A percentile compares a stretch with the other conserved stretches of the same genome.
Evolutionary conservation across 2,888 invertebrate species (phyloP).

Genomic region (Lithosia quadra): DNA sequence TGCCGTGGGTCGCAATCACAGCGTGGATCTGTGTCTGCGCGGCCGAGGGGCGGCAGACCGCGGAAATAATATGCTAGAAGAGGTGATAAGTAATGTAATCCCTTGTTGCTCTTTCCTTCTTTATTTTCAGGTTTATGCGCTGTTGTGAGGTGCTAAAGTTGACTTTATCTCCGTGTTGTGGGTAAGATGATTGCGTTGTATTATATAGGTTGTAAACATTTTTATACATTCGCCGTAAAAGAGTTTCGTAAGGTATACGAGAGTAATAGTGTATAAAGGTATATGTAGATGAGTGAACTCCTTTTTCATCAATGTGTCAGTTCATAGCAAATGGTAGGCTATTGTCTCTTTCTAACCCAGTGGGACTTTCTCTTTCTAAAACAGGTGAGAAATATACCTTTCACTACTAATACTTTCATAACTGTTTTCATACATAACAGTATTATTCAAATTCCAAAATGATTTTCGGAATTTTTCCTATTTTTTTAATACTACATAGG

Average conservation of each 20-base stretch:
- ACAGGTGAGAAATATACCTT: too few species aligned
- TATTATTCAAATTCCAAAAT: too few species aligned
- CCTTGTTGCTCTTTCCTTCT: conserved; percentile 11
- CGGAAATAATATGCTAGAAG: conserved; percentile 57
- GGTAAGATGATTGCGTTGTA: conserved; percentile 9
- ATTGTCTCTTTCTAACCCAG: background rate
- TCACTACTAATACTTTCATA: too few species aligned
- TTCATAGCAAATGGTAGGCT: background rate
- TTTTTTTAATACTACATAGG: too few species aligned
- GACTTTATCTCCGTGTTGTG: conserved; percentile 12
- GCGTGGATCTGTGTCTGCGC: conserved; percentile 58
- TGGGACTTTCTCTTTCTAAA: too few species aligned
- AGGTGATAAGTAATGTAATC: conserved; percentile 46
- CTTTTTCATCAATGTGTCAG: background rate
- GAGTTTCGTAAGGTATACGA: background rate
- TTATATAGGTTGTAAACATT: conserved; percentile 15
- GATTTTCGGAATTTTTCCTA: too few species aligned
- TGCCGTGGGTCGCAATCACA: conserved; percentile 73
- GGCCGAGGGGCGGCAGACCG: conserved; percentile 31
- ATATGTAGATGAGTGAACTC: background rate
- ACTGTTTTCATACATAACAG: too few species aligned
- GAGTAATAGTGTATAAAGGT: background rate
- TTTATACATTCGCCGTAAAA: conserved; percentile 7
- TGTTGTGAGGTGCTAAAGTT: conserved; percentile 10
- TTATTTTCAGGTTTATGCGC: conserved; percentile 17